Base-by-base conservation (phyloP, 1,140 invertebrate genomes). In the Eumaeus atala region DNA sequence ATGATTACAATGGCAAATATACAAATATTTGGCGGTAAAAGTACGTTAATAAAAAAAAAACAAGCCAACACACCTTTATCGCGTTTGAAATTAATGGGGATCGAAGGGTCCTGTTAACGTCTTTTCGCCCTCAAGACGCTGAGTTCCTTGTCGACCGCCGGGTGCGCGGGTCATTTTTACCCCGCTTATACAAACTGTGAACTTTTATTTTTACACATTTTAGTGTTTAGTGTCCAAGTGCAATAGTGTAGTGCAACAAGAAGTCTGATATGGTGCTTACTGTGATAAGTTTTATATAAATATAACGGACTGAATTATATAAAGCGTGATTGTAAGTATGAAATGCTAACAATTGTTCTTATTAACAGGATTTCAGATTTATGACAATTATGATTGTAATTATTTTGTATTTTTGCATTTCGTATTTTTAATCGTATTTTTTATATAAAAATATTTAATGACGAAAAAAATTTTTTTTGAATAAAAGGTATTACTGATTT, bases 141-240 rank as follows among this genome's bases (percentile, higher is more conserved):
- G 71, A 85, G 82, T 85, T 85, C 72, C 78, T 85, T 82, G 64
- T 59, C 68, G 79, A 78, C 75, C 74, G 78, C 67, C 70, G 75
- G 67, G 64, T 70, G 77, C 62, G 73, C 72, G 78, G 74, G 77
- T 65, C 67, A 72, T 52, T 38, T 47, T 12, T 56, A 58, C 53
- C 70, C 66, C 73, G 73, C 71, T 71, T 76, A 78, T 47, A 72
- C 65, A 61, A 65, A 36, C 14, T 12, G 21, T 2, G 21, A 28
- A 28, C 21, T 28, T 28, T n/a, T n/a, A n/a, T n/a, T n/a, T 28
- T 28, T 28, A 28, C 2, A 28, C 21, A 28, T 40, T 53, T 48
- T 58, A 34, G 18, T 40, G 14, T 28, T 9, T 58, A 52, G 18
- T 50, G 61, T 62, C 56, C 61, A 62, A 62, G 58, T 51, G 54